Evolutionary conservation across 2,888 invertebrate species (phyloP).

Genomic region (Lacanobia wlatinum): DNA sequence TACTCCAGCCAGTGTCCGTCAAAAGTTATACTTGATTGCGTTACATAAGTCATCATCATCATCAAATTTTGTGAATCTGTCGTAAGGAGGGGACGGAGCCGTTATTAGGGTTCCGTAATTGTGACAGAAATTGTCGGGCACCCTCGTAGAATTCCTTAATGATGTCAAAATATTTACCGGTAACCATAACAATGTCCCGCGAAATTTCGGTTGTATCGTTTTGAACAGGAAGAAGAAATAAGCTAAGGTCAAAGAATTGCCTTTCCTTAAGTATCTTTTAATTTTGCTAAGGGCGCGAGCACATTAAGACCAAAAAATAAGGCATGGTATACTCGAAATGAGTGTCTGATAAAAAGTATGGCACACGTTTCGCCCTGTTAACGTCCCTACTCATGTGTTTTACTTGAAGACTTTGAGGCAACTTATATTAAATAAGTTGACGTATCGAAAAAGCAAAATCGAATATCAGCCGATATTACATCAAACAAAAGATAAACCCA

Average conservation of each 20-base stretch:
- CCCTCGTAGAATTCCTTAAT: conserved; percentile 50
- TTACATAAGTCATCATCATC: conserved; percentile 87
- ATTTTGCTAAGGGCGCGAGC: not conserved
- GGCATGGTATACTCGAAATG: not conserved
- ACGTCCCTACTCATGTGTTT: not conserved
- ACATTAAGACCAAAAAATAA: not conserved
- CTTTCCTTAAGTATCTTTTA: not conserved
- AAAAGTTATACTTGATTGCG: conserved; percentile 88
- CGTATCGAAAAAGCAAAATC: conserved; percentile 40
- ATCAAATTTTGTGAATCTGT: conserved; percentile 84
- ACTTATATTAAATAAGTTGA: conserved; percentile 48
- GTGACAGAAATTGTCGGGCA: conserved; percentile 60
- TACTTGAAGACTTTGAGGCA: conserved; percentile 11
- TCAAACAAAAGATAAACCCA: conserved; percentile 52
- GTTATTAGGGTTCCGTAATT: conserved; percentile 75
- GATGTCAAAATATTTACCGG: conserved; percentile 56
- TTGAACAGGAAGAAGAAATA: conserved; percentile 18
- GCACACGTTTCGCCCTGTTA: not conserved
- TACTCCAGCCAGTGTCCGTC: conserved; percentile 78
- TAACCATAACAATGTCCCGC: conserved; percentile 28
- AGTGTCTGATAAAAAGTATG: not conserved
- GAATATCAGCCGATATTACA: conserved; percentile 51
- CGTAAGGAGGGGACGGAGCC: conserved; percentile 71
- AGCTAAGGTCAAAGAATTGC: conserved; percentile 1
- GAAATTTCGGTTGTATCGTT: conserved; percentile 27